A percentile compares a stretch with the other conserved stretches of the same genome.
These are phyloP conservation scores for Thera britannica DNA, from an alignment of 2,888 invertebrate species.

Conservation along the genomic window DNA sequence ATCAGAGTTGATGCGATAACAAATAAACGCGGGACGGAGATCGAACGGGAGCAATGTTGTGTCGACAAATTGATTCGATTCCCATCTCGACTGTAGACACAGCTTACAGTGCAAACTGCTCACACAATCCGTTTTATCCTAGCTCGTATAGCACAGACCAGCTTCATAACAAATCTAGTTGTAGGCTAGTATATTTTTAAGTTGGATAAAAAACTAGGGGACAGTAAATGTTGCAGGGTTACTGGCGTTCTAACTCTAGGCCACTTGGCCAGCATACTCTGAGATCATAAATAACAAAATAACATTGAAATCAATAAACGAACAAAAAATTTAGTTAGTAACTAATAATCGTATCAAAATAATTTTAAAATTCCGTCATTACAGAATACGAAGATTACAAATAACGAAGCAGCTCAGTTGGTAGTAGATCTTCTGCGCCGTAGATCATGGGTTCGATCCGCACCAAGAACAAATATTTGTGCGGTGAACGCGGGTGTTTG, in stretches of 20 bases:
- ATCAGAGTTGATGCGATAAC: slow-evolving; percentile 49
- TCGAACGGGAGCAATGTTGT: slow-evolving; percentile 64
- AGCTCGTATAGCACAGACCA: slow-evolving; percentile 3
- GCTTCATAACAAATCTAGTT: background rate
- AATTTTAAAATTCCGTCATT: too few relatives aligned
- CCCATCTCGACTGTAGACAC: slow-evolving; percentile 57
- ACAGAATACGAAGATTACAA: too few relatives aligned
- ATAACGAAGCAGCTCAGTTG: too few relatives aligned
- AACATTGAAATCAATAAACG: background rate
- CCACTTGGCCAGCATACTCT: too few relatives aligned
- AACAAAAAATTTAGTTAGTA: background rate
- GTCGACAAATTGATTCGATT: slow-evolving; percentile 77
- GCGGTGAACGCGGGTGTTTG: too few relatives aligned
- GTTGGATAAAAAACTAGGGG: background rate
- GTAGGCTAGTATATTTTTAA: background rate
- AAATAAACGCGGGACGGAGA: slow-evolving; percentile 60
- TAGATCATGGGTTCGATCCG: too few relatives aligned
- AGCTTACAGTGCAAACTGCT: slow-evolving; percentile 39
- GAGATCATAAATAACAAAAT: too few relatives aligned
- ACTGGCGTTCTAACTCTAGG: too few relatives aligned
- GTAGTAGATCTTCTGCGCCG: too few relatives aligned
- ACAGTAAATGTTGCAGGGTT: too few relatives aligned
- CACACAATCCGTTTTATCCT: slow-evolving; percentile 9
- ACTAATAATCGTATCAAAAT: background rate
- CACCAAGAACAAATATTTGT: too few relatives aligned